Base-by-base conservation (phyloP, 2,113 vertebrate genomes). In the Laticauda laticaudata region DNA sequence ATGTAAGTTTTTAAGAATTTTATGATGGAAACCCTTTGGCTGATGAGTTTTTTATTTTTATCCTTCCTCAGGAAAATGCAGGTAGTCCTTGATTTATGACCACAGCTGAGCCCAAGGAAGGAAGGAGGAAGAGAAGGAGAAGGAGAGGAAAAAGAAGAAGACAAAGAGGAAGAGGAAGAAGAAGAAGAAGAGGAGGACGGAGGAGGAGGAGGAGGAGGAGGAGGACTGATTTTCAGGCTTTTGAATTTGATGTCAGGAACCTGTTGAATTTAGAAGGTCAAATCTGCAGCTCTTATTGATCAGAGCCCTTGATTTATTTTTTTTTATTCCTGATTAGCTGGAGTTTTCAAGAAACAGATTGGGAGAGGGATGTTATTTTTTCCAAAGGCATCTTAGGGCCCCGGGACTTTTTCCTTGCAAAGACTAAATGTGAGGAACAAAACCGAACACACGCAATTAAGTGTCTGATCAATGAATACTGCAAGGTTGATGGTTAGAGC, bases 61-160 rank as follows among this genome's bases (percentile, higher is more conserved):
- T 69, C 29, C 10, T 69, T 69, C 29, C 29, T n/a, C 1, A 1
- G 26, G 29, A n/a, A n/a, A 69, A n/a, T 64, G 26, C 61, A 64
- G 61, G 61, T 29, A 29, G 61, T 64, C 26, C 61, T 64, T 29
- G 61, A 29, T 3, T 64, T 29, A 64, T 64, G 61, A 64, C 26
- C 57, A 59, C 23, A 57, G 23, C 1, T 57, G 56, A 57, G 56
- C 56, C 56, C 56, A 23, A 48, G 6, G 43, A 45, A 39, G n/a
- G 14, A 39, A n/a, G 15, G 26, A 39, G 15, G 26, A 81, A 14
- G 6, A 81, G n/a, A 2, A 39, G 10, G 0, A 81, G 69, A 0
- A 8, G n/a, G 0, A 7, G 18, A 34, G 29, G 2, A 81, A 0
- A 3, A 39, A 1, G 0, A 85, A 2, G 7, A 85, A 1, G 7